phyloP scores from a whole-genome alignment of 2,888 invertebrate genomes.

The Calliphora vomitoria region DNA sequence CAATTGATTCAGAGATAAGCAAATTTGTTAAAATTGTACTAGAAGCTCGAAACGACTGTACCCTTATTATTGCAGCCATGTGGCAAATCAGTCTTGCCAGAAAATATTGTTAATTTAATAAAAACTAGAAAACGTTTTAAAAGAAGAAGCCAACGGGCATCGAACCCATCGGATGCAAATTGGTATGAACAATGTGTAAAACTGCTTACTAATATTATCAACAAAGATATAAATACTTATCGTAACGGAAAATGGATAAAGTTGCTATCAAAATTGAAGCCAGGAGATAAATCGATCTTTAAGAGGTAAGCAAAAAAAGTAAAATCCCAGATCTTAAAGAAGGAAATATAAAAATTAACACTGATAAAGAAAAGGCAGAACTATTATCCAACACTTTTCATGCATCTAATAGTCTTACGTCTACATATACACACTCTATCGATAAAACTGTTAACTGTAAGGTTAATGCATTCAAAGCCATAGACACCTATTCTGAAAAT shows the following conservation, averaged over 20 bases:
- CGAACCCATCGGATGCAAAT: constrained; percentile 13
- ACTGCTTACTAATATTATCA: constrained; percentile 15
- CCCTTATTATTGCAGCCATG: neutral
- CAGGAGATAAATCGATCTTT: neutral
- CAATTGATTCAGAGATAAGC: constrained; percentile 2
- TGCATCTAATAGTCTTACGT: neutral
- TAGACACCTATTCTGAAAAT: neutral
- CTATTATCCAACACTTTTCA: neutral
- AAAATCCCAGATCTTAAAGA: constrained; percentile 1
- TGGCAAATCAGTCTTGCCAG: neutral
- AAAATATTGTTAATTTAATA: constrained; percentile 18
- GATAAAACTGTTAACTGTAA: neutral
- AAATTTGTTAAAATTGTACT: constrained; percentile 12
- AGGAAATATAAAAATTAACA: constrained; percentile 4
- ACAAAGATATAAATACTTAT: constrained; percentile 10
- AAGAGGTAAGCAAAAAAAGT: neutral
- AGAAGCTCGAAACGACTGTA: constrained; percentile 9
- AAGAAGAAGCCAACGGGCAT: constrained; percentile 23
- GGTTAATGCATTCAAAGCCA: neutral
- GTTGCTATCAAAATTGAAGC: neutral
- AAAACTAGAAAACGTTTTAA: constrained; percentile 19
- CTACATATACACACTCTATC: neutral
- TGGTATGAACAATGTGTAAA: constrained; percentile 24
- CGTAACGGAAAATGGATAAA: constrained; percentile 33
- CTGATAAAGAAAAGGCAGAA: neutral